Evolutionary conservation across 2,113 vertebrate species (phyloP).

Genomic region (Chiloscyllium plagiosum): DNA sequence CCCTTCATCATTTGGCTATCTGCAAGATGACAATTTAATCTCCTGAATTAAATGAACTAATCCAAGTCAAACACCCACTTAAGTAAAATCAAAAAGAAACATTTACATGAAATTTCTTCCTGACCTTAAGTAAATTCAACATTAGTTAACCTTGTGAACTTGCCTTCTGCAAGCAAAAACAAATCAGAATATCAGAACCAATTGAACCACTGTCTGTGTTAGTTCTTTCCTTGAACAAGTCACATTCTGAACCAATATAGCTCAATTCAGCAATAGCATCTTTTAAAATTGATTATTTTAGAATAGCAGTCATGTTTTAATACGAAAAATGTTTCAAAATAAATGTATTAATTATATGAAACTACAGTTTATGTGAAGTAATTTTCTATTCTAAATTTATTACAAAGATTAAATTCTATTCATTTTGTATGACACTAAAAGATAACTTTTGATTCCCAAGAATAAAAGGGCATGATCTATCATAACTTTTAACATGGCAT

Average conservation of each 20-base stretch:
- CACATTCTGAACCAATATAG: background rate
- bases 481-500: background rate
- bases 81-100: background rate
- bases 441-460: background rate
- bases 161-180: background rate
- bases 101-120: background rate
- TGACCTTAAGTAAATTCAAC: background rate
- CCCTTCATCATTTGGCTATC: background rate
- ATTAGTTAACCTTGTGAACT: background rate
- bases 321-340: background rate
- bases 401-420: background rate
- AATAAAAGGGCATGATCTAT: background rate
- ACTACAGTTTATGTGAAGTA: background rate
- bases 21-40: background rate
- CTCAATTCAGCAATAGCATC: background rate
- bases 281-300: background rate
- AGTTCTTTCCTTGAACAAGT: background rate
- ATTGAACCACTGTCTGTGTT: background rate
- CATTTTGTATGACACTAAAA: background rate
- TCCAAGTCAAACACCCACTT: background rate
- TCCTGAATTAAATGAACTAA: background rate
- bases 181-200: background rate
- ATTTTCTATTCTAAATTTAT: background rate
- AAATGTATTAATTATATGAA: background rate
- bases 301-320: background rate